Base-by-base conservation (phyloP, 2,888 invertebrate species). In the Drosophila demipolita region DNA sequence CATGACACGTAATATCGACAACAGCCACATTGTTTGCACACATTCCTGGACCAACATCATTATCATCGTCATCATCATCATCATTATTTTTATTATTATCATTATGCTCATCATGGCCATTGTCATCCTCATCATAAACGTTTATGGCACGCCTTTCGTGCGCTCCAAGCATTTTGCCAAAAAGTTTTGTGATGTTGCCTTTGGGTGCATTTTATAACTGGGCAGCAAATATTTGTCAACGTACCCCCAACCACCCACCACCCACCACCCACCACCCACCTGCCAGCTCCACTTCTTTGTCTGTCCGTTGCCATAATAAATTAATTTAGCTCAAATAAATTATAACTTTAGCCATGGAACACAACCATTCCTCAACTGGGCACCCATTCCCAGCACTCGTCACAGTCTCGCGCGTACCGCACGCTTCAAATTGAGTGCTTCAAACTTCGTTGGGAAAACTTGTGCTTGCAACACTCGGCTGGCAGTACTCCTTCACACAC, bases 251-350 rank as follows among this genome's bases (percentile, higher is more conserved):
- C 23, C 23, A 23, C 23, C 20, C 36, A 17, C 23, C n/a, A n/a
- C 8, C 9, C 57, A 38, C 50, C 54, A 23, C 23, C 20, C 36
- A 17, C 23, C n/a, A n/a, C 8, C 9, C 57, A 38, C 50, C 54
- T 26, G 26, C 38, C n/a, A 12, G 26, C 26, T 12, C 7, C 38
- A 5, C 15, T 29, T 8, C 60, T 64, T 35, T 53, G 68, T 72
- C 74, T 67, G 68, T 59, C 64, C 67, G 73, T 64, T 71, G 74
- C 75, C 71, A 73, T 85, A 85, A 85, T 83, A 84, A 84, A 83
- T 84, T 88, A 84, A 84, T 88, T 84, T 88, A 78, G 83, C 89
- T 86, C 83, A 88, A 88, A 88, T 86, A 83, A 86, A 88, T 84
- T 88, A 83, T 78, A 78, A 84, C 86, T 85, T 85, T 61, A 60